Base-by-base conservation (phyloP, 1,140 invertebrate genomes). In the Agrypnia vestita region DNA sequence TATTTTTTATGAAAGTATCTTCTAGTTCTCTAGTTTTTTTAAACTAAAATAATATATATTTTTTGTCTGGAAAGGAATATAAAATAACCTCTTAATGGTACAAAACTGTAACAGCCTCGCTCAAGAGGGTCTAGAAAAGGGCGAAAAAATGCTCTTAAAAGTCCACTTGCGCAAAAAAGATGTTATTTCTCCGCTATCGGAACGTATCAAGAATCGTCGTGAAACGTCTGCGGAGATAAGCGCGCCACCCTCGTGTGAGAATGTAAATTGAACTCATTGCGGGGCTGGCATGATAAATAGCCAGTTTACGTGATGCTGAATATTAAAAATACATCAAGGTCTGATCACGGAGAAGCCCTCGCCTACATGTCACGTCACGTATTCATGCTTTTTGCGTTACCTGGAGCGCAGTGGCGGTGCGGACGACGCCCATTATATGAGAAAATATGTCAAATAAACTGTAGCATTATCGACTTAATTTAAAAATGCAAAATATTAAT, bases 311-410 rank as follows among this genome's bases (percentile, higher is more conserved):
- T 69, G 64, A 47, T 69, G 44, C 44, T 44, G 69, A 73, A 73
- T 73, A 73, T 73, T 73, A 73, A 73, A 73, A 73, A 73, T 73
- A 51, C 69, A 73, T 73, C 69, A 73, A 35, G 49, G 15, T 53
- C 49, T 73, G 69, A 49, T 55, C 46, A 49, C 49, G 49, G 69
- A 49, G 35, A 51, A n/a, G 25, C 49, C 69, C 69, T 21, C 21
- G 46, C 15, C 64, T 44, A 69, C 13, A 69, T 69, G 64, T 69
- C 64, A 69, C 64, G 46, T 43, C 64, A 69, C 64, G 64, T 69
- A 43, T 13, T 43, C n/a, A 21, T n/a, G n/a, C 35, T 46, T 69
- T 62, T 69, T 69, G 64, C 64, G 46, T 46, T 47, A 69, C 64
- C 64, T 69, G 64, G 25, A 21, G n/a, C 64, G 8, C 43, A 44